phyloP scores from a whole-genome alignment of 2,888 invertebrate genomes.

The Melitaea athalia region DNA sequence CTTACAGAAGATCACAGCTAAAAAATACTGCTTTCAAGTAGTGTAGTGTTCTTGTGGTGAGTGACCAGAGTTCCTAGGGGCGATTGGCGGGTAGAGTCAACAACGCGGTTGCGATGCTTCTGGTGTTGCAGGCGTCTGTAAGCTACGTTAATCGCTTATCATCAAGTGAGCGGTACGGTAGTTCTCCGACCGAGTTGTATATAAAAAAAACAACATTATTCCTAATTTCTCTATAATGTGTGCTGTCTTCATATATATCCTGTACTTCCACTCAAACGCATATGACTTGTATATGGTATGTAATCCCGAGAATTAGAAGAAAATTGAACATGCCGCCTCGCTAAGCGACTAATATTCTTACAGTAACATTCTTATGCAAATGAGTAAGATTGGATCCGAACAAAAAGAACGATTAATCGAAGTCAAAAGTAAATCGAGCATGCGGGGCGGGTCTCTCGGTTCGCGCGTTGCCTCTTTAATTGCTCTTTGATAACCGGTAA shows the following conservation, averaged over 20 bases:
- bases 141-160: too few relatives aligned
- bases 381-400: conserved; percentile 64
- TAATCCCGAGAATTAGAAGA: conserved; percentile 31
- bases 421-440: conserved; percentile 71
- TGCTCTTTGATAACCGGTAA: conserved; percentile 72
- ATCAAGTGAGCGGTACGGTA: too few relatives aligned
- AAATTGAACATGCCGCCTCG: conserved; percentile 37
- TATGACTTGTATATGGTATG: conserved; percentile 14
- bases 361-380: conserved; percentile 70
- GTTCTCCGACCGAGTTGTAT: too few relatives aligned
- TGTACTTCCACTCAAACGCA: conserved; percentile 36
- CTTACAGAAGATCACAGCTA: too few relatives aligned
- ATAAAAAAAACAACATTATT: too few relatives aligned
- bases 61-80: too few relatives aligned
- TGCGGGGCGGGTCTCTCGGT: conserved; percentile 59
- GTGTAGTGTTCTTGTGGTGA: too few relatives aligned
- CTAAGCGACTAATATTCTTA: conserved; percentile 37
- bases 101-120: too few relatives aligned
- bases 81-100: too few relatives aligned
- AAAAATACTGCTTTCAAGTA: too few relatives aligned
- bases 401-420: conserved; percentile 73
- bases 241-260: conserved; percentile 40
- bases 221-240: conserved; percentile 19
- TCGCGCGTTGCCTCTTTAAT: conserved; percentile 68
- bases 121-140: too few relatives aligned